Evolutionary conservation across 2,113 vertebrate species (phyloP), one percentile per base, ranked within the genome.

Genomic region (Corynorhinus townsendii): DNA sequence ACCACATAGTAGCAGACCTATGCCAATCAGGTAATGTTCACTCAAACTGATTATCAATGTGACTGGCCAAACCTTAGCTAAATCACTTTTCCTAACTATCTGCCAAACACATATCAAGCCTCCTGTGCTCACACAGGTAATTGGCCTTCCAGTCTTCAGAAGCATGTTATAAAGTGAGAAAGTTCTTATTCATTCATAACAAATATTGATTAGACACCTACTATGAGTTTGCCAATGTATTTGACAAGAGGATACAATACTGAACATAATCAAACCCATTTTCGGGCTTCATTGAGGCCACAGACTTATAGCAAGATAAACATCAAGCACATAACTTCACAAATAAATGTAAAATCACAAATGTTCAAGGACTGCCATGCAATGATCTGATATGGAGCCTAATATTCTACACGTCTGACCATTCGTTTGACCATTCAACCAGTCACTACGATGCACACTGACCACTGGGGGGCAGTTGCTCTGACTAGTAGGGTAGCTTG

Each of bases 211-310:
- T 38, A 33, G 3, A 26, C 19, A 49, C 47, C 38, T 68, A 54
- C 40, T 26, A 72, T 38, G 68, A 59, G 40, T 35, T 71, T 82
- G 19, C n/a, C 52, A 66, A 8, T 19, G 28, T 68, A 49, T 68
- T 91, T 89, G 26, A 49, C 17, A 87, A 10, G 35, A 76, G 11
- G 9, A 69, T 62, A 43, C 1, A 89, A 72, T n/a, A 59, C 10
- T 33, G 7, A 69, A 72, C 77, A 79, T 68, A 89, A 88, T 45
- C 7, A 76, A 73, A 64, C 0, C 9, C 64, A 75, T 64, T 81
- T 91, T 97, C n/a, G 84, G n/a, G 24, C 35, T 64, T 79, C 72
- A 76, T 7, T 86, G 43, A 86, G 24, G 30, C 68, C 69, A 93
- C 22, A 94, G 54, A 82, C 26, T 52, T 86, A 5, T 66, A 71